Evolutionary conservation across 2,888 invertebrate species (phyloP), one percentile per base, ranked within the genome.

Genomic region (Papilio protenor): DNA sequence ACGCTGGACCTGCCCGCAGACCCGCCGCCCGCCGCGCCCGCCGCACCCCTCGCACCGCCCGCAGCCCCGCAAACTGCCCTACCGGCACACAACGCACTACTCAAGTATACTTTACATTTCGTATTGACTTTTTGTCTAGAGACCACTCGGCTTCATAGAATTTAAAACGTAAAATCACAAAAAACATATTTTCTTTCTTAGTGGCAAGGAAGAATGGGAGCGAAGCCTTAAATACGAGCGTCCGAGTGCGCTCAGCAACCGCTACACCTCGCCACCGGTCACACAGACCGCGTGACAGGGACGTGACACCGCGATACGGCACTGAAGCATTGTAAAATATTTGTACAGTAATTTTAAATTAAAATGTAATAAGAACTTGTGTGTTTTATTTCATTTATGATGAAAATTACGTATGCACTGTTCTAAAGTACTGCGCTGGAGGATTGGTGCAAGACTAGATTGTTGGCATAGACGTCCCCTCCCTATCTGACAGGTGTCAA

Each of bases 231-330:
- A 78, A 71, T 92, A 91, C 89, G 91, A 92, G 81, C 87, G 90
- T 0, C 90, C 92, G 0, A 81, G 89, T 3, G 81, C 86, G 0
- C 85, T 84, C 47, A 87, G 85, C 81, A 93, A 93, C 85, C 91
- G 89, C 84, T 94, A 93, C 87, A 89, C 91, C 0, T 86, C 90
- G 6, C 87, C 90, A 1, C 93, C 93, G 0, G 87, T 87, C 55
- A 82, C 84, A 0, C 72, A 82, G 75, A 69, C 82, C 6, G 85
- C 85, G 83, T 80, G 77, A 82, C 75, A 14, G 59, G n/a, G 27
- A 27, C 14, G 55, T 55, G 55, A 10, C 10, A 55, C 3, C n/a
- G n/a, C 55, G 55, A 8, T 6, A 55, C 10, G n/a, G 8, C 55
- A 33, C 66, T 64, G 23, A 23, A 64, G 8, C 4, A 66, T 40